A percentile compares a stretch with the other conserved stretches of the same genome.
Conservation (phyloP, 2,888 invertebrate genomes). For the Rhingia rostrata region DNA sequence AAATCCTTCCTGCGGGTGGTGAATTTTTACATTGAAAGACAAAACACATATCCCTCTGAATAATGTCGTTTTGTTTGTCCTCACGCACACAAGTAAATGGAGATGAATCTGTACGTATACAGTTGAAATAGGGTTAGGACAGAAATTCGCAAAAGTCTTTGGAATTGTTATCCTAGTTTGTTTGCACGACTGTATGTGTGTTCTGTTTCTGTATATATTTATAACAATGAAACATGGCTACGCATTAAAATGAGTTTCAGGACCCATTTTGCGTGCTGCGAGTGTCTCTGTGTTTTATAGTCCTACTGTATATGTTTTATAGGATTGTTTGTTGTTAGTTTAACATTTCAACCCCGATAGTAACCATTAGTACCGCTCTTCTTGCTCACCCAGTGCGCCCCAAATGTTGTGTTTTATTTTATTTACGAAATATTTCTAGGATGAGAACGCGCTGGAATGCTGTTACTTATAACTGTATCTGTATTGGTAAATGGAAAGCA, state of each 20-base stretch:
- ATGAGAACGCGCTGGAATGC: too few species aligned
- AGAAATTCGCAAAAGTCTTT: conserved; percentile 10
- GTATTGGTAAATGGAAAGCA: too few species aligned
- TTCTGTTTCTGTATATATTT: conserved; percentile 21
- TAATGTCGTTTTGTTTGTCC: conserved; percentile 42
- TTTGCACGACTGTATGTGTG: conserved; percentile 25
- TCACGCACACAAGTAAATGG: neutral
- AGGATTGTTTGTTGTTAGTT: conserved; percentile 44
- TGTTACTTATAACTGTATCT: too few species aligned
- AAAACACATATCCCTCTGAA: conserved; percentile 45
- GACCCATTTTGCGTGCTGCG: neutral
- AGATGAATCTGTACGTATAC: neutral
- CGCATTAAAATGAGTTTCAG: conserved; percentile 48
- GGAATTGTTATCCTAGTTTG: conserved; percentile 60
- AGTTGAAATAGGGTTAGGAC: neutral
- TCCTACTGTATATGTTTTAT: conserved; percentile 42
- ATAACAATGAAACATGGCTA: conserved; percentile 40
- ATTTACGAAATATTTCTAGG: conserved; percentile 32
- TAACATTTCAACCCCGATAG: conserved; percentile 43
- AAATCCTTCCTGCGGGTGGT: conserved; percentile 7
- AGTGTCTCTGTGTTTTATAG: conserved; percentile 28
- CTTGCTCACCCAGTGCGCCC: neutral
- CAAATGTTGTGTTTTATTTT: conserved; percentile 33
- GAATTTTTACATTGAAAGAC: conserved; percentile 31
- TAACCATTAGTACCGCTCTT: conserved; percentile 9